Evolutionary conservation across 2,113 vertebrate genomes (phyloP), one percentile per base, ranked within the genome.

Genomic region (Cyanocitta stelleri): DNA sequence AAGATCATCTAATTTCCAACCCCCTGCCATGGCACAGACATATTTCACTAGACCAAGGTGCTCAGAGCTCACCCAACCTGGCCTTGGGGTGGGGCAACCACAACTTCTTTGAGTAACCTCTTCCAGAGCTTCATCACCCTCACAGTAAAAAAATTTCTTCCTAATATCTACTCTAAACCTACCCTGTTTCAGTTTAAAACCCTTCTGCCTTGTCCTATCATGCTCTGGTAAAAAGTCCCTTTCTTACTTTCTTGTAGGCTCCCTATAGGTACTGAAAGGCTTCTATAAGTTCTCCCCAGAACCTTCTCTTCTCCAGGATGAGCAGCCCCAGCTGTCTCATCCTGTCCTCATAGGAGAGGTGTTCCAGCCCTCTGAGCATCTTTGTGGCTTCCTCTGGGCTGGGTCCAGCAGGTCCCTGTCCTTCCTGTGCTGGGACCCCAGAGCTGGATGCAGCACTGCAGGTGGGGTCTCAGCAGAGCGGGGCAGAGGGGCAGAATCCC

Each of bases 281-380:
- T 79, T n/a, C 35, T 49, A 2, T 13, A 43, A 64, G 7, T 11
- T 43, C 5, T 35, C 5, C 22, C 48, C 13, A 29, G 49, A 56
- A 8, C 21, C 15, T 61, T 27, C 37, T 33, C 33, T 72, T 35
- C 35, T 20, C 26, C 8, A 56, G 30, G 16, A 16, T 11, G 17
- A 49, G 14, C 20, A 46, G 5, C 11, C 29, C 39, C 56, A 48
- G 16, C 0, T 69, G 41, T 72, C 9, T 21, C 5, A 78, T 15
- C 13, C 24, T 49, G 0, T 75, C 30, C 5, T 58, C 26, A 7
- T 1, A 14, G 44, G 1, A 49, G 26, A 21, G 26, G 0, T 43
- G 4, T 16, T 86, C 13, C 33, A 35, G 0, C 26, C 22, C 33
- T 48, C 15, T 33, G 51, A 39, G 0, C 10, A 6, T 0, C 23